Base-by-base conservation (phyloP, 2,888 invertebrate genomes). In the Cordilura impudica region DNA sequence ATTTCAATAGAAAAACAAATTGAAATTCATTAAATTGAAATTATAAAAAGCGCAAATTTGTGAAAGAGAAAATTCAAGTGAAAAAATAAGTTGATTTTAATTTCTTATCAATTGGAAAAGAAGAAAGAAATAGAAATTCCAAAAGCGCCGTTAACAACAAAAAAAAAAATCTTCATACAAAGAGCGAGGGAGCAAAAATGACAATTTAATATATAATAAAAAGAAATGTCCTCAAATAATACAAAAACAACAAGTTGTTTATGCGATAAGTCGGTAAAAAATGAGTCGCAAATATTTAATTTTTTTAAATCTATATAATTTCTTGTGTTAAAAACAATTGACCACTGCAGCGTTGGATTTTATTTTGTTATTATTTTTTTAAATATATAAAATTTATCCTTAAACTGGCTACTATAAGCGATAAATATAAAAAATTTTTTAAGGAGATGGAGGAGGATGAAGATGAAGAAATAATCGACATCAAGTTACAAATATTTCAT, bases 401-500 rank as follows among this genome's bases (percentile, higher is more conserved):
- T 54, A 82, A 79, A 73, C 82, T 84, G 84, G 84, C 88, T 82
- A 82, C 83, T 70, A 81, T 85, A 67, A 87, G 83, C 79, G 86
- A 86, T 49, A 86, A 87, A 78, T 79, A 86, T 60, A 81, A 86
- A 65, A 82, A 85, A 73, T 85, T 86, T 70, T 83, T 87, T 10
- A 79, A 71, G 71, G 84, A 84, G 60, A 88, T 88, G 88, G 86
- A 84, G 6, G 90, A 90, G 4, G 71, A 67, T 7, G 90, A 89
- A 66, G 90, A 90, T 82, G 95, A 94, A 90, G 95, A 95, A 88
- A 94, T 95, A 85, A 93, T 95, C 82, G 96, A 96, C 90, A 92
- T 95, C 87, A 93, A 95, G 87, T 95, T 97, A 90, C 96, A 97
- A 91, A 93, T 96, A 89, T 98, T 98, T 90, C 97, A 98, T 90